phyloP scores from a whole-genome alignment of 2,113 vertebrate species.

The Sitta europaea region DNA sequence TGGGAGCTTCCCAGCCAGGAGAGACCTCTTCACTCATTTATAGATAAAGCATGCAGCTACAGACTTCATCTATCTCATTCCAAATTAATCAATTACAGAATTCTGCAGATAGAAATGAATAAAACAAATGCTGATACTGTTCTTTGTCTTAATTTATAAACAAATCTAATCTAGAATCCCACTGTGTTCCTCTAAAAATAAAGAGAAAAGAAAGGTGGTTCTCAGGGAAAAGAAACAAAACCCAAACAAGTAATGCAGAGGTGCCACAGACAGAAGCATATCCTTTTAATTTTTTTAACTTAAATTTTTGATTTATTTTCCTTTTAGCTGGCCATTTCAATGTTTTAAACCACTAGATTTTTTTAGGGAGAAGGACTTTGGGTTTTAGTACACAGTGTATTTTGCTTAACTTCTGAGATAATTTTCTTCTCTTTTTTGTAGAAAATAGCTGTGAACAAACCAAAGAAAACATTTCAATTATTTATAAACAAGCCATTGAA shows the following conservation, averaged over 20 bases:
- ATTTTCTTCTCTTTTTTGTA: conserved; percentile 24
- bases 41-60: neutral
- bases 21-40: neutral
- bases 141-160: neutral
- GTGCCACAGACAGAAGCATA: neutral
- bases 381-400: neutral
- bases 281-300: neutral
- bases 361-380: neutral
- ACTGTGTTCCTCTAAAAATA: neutral
- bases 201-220: neutral
- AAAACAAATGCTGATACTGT: neutral
- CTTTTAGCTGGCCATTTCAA: neutral
- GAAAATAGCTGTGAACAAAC: conserved; percentile 65
- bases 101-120: neutral
- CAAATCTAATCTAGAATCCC: neutral
- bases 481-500: conserved; percentile 2
- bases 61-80: neutral
- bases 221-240: neutral
- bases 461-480: conserved; percentile 43
- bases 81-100: neutral
- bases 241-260: neutral
- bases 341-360: neutral
- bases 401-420: conserved; percentile 28
- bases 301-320: conserved; percentile 39
- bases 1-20: neutral